These are phyloP conservation scores for Oryzaephilus surinamensis DNA, from an alignment of 1,140 invertebrate species.

Conservation along the genomic window DNA sequence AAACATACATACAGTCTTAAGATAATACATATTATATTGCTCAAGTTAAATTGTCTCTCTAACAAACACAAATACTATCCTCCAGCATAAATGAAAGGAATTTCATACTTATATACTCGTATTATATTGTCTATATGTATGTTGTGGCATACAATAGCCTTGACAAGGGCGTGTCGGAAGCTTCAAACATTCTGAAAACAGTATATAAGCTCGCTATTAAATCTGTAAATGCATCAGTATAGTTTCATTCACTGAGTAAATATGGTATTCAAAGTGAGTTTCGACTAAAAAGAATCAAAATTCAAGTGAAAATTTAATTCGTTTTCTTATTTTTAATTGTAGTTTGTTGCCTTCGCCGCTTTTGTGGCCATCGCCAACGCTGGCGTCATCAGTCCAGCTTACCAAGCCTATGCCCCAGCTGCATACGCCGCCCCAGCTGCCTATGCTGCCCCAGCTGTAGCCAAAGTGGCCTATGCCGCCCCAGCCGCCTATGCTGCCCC, in stretches of 20 bases:
- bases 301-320: constrained; percentile 2
- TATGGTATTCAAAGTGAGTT: constrained; percentile 9
- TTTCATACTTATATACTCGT: too few species aligned
- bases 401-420: constrained; percentile 14
- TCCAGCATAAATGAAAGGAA: constrained; percentile 8
- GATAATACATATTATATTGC: too few species aligned
- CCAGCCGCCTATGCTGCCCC: constrained; percentile 19
- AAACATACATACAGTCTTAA: too few species aligned
- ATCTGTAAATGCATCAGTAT: background rate
- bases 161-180: constrained; percentile 7
- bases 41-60: too few species aligned
- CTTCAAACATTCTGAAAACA: too few species aligned
- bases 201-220: background rate
- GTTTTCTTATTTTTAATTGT: constrained; percentile 11
- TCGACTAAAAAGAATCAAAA: background rate
- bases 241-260: constrained; percentile 2
- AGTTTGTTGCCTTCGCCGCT: constrained; percentile 39
- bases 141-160: constrained; percentile 6
- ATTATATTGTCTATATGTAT: too few species aligned
- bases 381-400: constrained; percentile 28
- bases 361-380: constrained; percentile 38
- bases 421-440: constrained; percentile 19
- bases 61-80: too few species aligned
- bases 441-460: constrained; percentile 15
- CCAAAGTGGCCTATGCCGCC: constrained; percentile 16